Evolutionary conservation across 2,113 vertebrate species (phyloP).

Genomic region (Bombycilla garrulus): DNA sequence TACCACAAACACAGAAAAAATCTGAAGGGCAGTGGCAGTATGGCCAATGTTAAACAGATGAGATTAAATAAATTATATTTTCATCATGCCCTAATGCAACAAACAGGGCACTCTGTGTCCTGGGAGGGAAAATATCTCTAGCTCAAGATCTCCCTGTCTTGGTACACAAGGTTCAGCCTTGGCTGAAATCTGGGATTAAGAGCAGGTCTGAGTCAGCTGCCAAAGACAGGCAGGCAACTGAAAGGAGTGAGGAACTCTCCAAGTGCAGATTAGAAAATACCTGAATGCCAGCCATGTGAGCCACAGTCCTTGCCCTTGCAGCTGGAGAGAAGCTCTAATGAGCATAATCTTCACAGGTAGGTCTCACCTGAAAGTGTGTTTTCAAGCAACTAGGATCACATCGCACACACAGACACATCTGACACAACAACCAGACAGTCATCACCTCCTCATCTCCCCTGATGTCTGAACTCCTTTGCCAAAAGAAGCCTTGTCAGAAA

Average conservation of each 20-base stretch:
- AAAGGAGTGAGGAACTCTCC: background rate
- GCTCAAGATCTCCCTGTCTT: background rate
- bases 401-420: background rate
- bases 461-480: background rate
- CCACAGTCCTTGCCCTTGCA: background rate
- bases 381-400: background rate
- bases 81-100: background rate
- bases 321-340: background rate
- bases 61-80: background rate
- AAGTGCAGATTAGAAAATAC: background rate
- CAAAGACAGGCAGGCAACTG: fast-evolving
- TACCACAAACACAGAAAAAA: background rate
- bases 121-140: background rate
- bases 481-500: background rate
- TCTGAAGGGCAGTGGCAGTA: background rate
- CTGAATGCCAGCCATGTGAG: background rate
- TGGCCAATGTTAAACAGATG: background rate
- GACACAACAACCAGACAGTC: background rate
- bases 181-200: background rate
- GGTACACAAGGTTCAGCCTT: background rate
- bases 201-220: background rate
- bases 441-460: background rate
- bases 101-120: background rate
- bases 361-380: background rate
- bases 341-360: background rate